phyloP scores from a whole-genome alignment of 2,113 vertebrate genomes.

The human region GRCh38 chr20:50419501-50420000 shows the following conservation, averaged over 20 bases:
- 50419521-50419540: neutral
- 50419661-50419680: neutral
- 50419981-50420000: neutral
- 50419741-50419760: neutral
- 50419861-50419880: neutral
- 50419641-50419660: neutral
- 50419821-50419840: neutral
- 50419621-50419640: neutral
- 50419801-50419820: neutral
- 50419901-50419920: neutral
- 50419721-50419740: neutral
- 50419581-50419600: neutral
- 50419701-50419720: neutral
- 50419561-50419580: neutral
- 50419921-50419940: neutral
- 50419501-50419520: neutral
- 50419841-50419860: neutral
- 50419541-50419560: neutral
- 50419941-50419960: neutral
- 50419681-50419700: neutral
- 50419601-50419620: neutral
- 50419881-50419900: neutral
- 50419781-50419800: too few species aligned
- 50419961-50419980: neutral
- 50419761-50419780: fast-evolving